Conservation (phyloP, 2,888 invertebrate species). For the Fissipunctia ypsillon region DNA sequence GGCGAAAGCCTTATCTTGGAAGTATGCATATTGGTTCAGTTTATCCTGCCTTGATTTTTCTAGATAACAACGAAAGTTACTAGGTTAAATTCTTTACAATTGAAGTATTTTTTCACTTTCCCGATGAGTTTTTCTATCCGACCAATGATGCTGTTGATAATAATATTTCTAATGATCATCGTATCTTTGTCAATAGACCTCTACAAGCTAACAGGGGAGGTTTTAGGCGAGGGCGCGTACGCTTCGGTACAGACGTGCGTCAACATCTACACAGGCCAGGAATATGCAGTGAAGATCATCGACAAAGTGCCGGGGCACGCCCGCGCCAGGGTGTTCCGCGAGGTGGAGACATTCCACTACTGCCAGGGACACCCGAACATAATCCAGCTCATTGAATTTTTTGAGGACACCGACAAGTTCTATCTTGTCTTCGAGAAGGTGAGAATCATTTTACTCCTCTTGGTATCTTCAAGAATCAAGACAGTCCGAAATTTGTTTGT, state of each 20-base stretch:
- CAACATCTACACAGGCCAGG: conserved; percentile 97
- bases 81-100: conserved; percentile 10
- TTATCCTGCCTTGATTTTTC: conserved; percentile 23
- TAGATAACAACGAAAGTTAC: conserved; percentile 14
- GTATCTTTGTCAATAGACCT: conserved; percentile 92
- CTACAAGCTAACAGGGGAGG: conserved; percentile 98
- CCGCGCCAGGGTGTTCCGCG: conserved; percentile 98
- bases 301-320: conserved; percentile 98
- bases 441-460: conserved; percentile 55
- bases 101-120: conserved; percentile 2
- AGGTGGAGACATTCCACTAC: conserved; percentile 99
- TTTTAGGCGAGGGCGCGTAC: conserved; percentile 98
- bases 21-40: conserved; percentile 40
- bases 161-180: not conserved
- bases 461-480: conserved; percentile 3
- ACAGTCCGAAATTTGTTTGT: not conserved
- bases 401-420: conserved; percentile 99
- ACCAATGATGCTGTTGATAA: not conserved
- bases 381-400: conserved; percentile 99
- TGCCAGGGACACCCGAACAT: conserved; percentile 99
- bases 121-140: not conserved
- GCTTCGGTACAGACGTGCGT: conserved; percentile 98
- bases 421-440: conserved; percentile 99
- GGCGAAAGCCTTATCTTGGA: conserved; percentile 39
- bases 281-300: conserved; percentile 99